Evolutionary conservation across 1,140 invertebrate genomes (phyloP), one percentile per base, ranked within the genome.

Genomic region (Pseudomyrmex pallidus): DNA sequence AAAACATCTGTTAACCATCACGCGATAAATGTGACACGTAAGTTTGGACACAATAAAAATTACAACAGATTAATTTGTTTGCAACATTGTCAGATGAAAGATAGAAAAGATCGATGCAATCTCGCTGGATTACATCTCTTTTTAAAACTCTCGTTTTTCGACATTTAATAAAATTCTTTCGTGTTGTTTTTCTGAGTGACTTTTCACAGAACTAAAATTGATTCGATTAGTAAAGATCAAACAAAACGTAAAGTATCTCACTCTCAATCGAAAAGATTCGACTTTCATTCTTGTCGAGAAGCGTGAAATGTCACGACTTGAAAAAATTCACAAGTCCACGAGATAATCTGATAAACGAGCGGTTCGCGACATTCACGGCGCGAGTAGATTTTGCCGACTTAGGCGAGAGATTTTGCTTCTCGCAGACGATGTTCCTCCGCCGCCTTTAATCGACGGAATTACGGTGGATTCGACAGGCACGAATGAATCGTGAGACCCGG

Each of bases 111-210:
- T 25, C 25, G 25, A 25, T 25, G 25, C 4, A 25, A 25, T 25
- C 25, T 25, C 3, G 25, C 52, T 74, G 74, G 57, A 46, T 88
- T 85, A 83, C 76, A 68, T 80, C 72, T 85, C 67, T 62, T 78
- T 46, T 78, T 46, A 20, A 52, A 88, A 56, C 82, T 62, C 63
- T 78, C 67, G 63, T 85, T 74, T 80, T 88, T 88, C 87, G 87
- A 88, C 67, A 82, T 85, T 89, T 73, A 64, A 89, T 50, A 63
- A 77, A 88, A 86, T 83, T 80, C 52, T 76, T 74, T 82, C 64
- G 73, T 59, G 5, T 35, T 35, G 5, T 35, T 35, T 35, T 35
- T 35, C 5, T 50, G 9, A 50, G 12, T 13, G 13, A 52, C 13
- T 52, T 52, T 52, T 35, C 0, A 13, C 9, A 61, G 59, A 54